Percentiles rank a stretch among this genome's conserved stretches.
Conservation (phyloP, 2,888 invertebrate genomes). For the Eilema griseolum region DNA sequence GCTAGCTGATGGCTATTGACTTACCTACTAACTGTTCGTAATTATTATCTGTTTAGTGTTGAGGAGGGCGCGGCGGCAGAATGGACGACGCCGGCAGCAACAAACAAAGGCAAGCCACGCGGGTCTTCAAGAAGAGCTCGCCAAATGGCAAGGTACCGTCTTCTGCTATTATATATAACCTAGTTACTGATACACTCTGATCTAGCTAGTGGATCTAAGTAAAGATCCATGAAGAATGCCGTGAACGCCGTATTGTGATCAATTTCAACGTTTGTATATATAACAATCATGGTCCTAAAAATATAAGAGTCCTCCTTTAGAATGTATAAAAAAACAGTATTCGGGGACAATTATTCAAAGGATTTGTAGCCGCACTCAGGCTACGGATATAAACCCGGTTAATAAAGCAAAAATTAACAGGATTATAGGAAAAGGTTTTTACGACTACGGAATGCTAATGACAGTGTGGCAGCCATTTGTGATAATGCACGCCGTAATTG, state of each 20-base stretch:
- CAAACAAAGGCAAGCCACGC: slow-evolving; percentile 91
- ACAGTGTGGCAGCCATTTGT: not conserved
- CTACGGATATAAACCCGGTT: not conserved
- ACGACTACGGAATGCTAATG: slow-evolving; percentile 1
- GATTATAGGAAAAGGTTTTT: slow-evolving; percentile 3
- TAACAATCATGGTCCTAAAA: no score
- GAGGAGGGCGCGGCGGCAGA: slow-evolving; percentile 86
- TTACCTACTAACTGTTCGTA: not conserved
- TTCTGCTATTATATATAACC: not conserved
- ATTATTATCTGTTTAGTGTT: slow-evolving; percentile 64
- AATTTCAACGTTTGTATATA: no score
- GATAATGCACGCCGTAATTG: not conserved
- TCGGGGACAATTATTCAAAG: not conserved
- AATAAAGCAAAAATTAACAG: slow-evolving; percentile 1
- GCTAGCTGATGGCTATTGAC: not conserved
- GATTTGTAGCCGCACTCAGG: not conserved
- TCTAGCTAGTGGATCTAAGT: no score
- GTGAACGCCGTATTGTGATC: no score
- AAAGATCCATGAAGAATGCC: no score
- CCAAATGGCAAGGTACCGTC: slow-evolving; percentile 95
- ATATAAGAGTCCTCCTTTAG: no score
- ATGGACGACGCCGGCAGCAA: slow-evolving; percentile 92
- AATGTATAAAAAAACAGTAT: not conserved
- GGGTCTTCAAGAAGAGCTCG: slow-evolving; percentile 98
- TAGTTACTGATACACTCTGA: no score